Conservation (phyloP, 2,888 invertebrate genomes). For the Agrenia bidenticulata region DNA sequence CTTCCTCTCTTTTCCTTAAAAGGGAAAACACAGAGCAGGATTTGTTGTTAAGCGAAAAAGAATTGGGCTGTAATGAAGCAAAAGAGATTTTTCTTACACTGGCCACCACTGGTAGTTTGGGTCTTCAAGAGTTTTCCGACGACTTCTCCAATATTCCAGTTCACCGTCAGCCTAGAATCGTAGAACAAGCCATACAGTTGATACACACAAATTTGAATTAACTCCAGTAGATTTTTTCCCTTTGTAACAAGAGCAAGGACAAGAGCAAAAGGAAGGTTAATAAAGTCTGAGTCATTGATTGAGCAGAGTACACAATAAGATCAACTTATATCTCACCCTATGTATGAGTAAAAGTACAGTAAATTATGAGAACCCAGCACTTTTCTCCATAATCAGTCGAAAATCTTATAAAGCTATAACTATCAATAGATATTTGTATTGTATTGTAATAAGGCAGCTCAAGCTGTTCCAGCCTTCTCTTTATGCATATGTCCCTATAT, state of each 20-base stretch:
- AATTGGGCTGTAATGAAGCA: slow-evolving; percentile 45
- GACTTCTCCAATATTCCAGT: too few species aligned
- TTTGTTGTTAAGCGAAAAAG: slow-evolving; percentile 47
- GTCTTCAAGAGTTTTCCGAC: too few species aligned
- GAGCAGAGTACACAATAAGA: not conserved
- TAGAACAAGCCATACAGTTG: too few species aligned
- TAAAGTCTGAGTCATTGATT: slow-evolving; percentile 9
- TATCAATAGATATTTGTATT: not conserved
- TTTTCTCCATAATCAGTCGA: slow-evolving; percentile 1
- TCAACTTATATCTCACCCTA: not conserved
- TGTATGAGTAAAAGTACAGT: not conserved
- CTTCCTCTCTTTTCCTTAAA: slow-evolving; percentile 16
- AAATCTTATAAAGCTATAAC: not conserved
- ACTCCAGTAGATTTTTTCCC: too few species aligned
- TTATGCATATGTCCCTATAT: slow-evolving; percentile 1
- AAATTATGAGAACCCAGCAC: not conserved
- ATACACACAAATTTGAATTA: too few species aligned
- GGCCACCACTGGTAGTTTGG: too few species aligned
- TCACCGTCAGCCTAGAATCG: too few species aligned
- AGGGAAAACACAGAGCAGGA: slow-evolving; percentile 38
- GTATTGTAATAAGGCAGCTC: not conserved
- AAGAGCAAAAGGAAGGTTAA: slow-evolving; percentile 2
- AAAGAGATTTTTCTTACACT: slow-evolving; percentile 4
- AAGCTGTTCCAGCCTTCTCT: not conserved
- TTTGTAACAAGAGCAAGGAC: not conserved